Percentiles rank a stretch among this genome's conserved stretches.
phyloP scores from a whole-genome alignment of 2,888 invertebrate genomes.

The Drosophila anomelani region DNA sequence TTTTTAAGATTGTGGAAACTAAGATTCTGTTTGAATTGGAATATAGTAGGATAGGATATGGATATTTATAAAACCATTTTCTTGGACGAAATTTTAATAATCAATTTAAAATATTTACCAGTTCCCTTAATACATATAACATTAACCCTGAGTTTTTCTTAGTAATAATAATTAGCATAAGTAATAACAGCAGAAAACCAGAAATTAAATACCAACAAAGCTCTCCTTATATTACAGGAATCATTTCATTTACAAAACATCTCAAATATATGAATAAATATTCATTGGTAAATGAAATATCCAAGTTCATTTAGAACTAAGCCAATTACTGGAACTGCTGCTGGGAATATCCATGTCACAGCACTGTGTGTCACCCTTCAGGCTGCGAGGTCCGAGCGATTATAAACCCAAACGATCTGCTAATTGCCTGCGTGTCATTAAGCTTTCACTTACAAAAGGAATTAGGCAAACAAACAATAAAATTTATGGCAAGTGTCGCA shows the following conservation, averaged over 20 bases:
- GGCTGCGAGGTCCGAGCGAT: conserved; percentile 38
- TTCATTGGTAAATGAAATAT: neutral
- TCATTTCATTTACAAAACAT: neutral
- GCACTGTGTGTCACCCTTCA: conserved; percentile 1
- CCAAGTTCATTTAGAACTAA: conserved; percentile 6
- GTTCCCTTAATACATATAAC: neutral
- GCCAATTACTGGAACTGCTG: conserved; percentile 16
- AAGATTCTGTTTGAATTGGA: neutral
- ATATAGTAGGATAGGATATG: neutral
- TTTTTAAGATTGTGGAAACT: neutral
- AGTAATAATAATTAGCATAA: neutral
- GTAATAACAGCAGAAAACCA: neutral
- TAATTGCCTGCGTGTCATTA: conserved; percentile 83
- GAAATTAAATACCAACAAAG: neutral
- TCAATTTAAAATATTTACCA: too few relatives aligned
- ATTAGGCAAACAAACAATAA: conserved; percentile 80
- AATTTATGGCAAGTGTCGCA: conserved; percentile 81
- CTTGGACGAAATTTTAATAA: too few relatives aligned
- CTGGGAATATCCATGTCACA: conserved; percentile 9
- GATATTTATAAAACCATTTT: too few relatives aligned
- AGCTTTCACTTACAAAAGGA: conserved; percentile 78
- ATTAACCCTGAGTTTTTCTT: too few relatives aligned
- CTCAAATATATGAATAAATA: neutral
- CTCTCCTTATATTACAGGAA: neutral
- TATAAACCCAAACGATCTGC: conserved; percentile 76